Evolutionary conservation across 2,888 invertebrate species (phyloP).

Genomic region (Drosophila helvetica): DNA sequence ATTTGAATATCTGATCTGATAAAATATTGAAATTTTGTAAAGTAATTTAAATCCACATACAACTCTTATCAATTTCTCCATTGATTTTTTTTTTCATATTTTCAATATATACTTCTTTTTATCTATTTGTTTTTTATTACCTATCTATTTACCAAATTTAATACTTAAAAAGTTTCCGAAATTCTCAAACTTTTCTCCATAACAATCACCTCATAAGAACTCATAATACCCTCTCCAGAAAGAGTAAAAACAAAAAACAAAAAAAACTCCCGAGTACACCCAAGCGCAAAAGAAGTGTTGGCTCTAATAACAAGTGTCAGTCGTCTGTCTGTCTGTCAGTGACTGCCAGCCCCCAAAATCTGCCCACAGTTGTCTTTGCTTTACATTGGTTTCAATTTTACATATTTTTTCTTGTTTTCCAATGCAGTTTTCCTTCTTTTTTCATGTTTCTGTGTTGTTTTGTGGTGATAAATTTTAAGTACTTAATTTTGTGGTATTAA

Average conservation of each 20-base stretch:
- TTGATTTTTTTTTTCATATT: background rate
- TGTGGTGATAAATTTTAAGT: conserved; percentile 62
- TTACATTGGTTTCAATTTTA: conserved; percentile 2
- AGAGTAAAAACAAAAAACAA: background rate
- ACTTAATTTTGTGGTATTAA: conserved; percentile 55
- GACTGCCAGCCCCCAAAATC: conserved; percentile 65
- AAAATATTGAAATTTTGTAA: no score
- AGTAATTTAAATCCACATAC: no score
- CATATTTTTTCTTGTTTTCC: conserved; percentile 13
- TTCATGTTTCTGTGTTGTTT: conserved; percentile 36
- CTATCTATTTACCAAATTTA: background rate
- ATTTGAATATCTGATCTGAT: no score
- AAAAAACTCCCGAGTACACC: conserved; percentile 41
- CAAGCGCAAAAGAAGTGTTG: conserved; percentile 59
- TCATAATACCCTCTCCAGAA: background rate
- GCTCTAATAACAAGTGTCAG: conserved; percentile 76
- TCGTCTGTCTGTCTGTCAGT: conserved; percentile 74
- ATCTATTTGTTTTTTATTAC: background rate
- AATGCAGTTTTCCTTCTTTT: conserved; percentile 17
- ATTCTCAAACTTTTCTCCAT: rapidly evolving
- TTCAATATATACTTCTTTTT: background rate
- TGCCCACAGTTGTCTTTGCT: conserved; percentile 56
- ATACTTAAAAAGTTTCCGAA: background rate
- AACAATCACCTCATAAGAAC: background rate
- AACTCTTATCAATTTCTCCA: no score